Base-by-base conservation (phyloP, 2,888 invertebrate genomes). In the Tillus elongatus region DNA sequence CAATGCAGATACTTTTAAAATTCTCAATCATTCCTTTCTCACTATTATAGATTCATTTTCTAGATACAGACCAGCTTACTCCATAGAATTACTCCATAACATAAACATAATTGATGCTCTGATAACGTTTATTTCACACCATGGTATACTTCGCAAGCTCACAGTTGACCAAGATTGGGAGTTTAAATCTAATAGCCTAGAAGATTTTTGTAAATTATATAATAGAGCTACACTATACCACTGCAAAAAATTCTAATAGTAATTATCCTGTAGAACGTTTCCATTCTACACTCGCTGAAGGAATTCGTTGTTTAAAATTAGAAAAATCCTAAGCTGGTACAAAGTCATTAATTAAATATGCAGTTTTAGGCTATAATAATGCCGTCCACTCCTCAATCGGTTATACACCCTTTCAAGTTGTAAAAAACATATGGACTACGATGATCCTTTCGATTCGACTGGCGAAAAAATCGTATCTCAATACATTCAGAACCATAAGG, bases 371-470 rank as follows among this genome's bases (percentile, higher is more conserved):
- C 6, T 44, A 45, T 30, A 45, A 44, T 29, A 42, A 33, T 32
- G 28, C 41, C 4, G 33, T 40, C 8, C 45, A 45, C 30, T 33
- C 37, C 8, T 30, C 29, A 4, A 45, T 39, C 8, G 33, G 32
- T 27, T 36, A 35, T 28, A 43, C 28, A 24, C 44, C 42, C 4
- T 41, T 33, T 13, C 35, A 47, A 14, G 30, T 45, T 14, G 33
- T 44, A 2, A 36, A 37, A 33, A 37, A 3, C 39, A 44, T 28
- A 37, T 34, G 10, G 34, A 41, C 11, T 13, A 15, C 4, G 8
- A 26, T 6, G 30, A 44, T 16, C 47, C 45, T 9, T 47, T 47
- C 15, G 40, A 43, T 35, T 15, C 39, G 6, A 36, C 38, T 6
- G 40, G 39, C 9, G 12, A 39, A 9, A 35, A 43, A 37, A 39